Conservation (phyloP, 2,888 invertebrate species). For the Troilus luridus region DNA sequence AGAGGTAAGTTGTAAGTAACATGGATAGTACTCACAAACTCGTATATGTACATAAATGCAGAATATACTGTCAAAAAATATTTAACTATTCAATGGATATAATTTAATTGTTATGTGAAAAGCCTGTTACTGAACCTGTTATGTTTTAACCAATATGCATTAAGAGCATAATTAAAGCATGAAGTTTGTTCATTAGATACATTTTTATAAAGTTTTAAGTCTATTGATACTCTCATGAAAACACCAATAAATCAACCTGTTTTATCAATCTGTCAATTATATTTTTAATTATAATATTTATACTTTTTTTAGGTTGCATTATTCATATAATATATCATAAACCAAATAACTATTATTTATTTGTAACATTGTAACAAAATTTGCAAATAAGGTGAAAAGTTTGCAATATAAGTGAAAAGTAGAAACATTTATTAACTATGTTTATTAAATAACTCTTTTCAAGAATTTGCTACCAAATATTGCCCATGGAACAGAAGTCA, state of each 20-base stretch:
- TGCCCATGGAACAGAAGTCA: too few relatives aligned
- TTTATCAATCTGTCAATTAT: neutral
- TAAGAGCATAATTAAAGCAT: conserved; percentile 12
- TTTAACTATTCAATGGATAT: neutral
- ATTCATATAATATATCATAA: neutral
- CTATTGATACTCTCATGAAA: neutral
- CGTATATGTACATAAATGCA: too few relatives aligned
- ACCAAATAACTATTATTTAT: neutral
- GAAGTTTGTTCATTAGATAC: conserved; percentile 26
- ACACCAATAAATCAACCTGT: neutral
- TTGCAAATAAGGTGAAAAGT: neutral
- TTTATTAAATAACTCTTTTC: too few relatives aligned
- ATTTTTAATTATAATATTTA: neutral
- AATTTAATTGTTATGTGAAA: neutral
- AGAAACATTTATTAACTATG: too few relatives aligned
- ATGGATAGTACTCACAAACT: too few relatives aligned
- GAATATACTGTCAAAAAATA: too few relatives aligned
- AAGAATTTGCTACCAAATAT: too few relatives aligned
- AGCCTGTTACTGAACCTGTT: neutral
- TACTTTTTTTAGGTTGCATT: neutral
- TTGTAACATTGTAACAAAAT: neutral
- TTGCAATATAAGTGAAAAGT: neutral
- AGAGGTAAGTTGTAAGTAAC: too few relatives aligned
- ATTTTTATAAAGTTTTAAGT: neutral
- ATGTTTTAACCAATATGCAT: conserved; percentile 23